Conservation (phyloP, 2,888 invertebrate species). For the Drosophila putrida region DNA sequence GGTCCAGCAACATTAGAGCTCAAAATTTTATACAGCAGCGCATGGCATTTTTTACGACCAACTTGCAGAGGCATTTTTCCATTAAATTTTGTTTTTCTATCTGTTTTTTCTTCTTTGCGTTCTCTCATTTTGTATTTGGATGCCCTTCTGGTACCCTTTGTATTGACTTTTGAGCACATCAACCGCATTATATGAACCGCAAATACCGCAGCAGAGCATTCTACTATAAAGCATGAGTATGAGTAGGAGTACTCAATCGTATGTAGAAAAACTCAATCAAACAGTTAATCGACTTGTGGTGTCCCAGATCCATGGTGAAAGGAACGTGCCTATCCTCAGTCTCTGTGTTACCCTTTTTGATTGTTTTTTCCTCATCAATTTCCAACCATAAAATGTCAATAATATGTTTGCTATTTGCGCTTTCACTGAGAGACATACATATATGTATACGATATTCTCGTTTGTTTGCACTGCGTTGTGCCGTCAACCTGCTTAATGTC, state of each 20-base stretch:
- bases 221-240: background rate
- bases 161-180: constrained; percentile 69
- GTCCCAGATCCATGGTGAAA: constrained; percentile 10
- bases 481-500: constrained; percentile 58
- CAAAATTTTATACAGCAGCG: constrained; percentile 26
- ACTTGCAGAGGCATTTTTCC: constrained; percentile 67
- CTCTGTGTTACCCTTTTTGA: constrained; percentile 55
- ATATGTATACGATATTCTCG: constrained; percentile 1
- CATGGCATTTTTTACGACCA: constrained; percentile 50
- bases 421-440: constrained; percentile 21
- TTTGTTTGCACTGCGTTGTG: constrained; percentile 47
- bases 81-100: constrained; percentile 44
- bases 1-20: constrained; percentile 38
- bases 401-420: constrained; percentile 67
- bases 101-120: constrained; percentile 10
- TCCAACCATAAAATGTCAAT: constrained; percentile 76
- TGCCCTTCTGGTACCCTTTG: constrained; percentile 36
- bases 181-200: constrained; percentile 63
- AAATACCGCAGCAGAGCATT: constrained; percentile 63
- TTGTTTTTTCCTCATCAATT: constrained; percentile 70
- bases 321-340: constrained; percentile 29
- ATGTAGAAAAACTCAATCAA: constrained; percentile 73
- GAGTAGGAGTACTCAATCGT: constrained; percentile 10
- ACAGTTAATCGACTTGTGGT: constrained; percentile 73
- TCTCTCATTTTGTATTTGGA: constrained; percentile 16